A percentile compares a stretch with the other conserved stretches of the same genome.
These are phyloP conservation scores for Halcyon badia DNA, from an alignment of 2,797 vertebrate genomes.

Conservation along the genomic window DNA sequence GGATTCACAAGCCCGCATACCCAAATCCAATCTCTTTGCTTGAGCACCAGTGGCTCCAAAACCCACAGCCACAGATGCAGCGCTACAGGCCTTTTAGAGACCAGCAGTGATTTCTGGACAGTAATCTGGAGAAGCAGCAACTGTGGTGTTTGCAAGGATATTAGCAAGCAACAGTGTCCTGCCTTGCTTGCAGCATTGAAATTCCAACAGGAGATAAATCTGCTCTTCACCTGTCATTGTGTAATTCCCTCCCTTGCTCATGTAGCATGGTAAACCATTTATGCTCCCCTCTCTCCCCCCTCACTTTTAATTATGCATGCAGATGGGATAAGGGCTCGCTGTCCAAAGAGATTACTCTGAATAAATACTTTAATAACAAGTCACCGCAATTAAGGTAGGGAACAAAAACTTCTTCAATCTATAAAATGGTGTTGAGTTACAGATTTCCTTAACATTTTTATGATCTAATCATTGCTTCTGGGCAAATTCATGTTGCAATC, in stretches of 20 bases:
- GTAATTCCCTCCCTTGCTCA: constrained; percentile 66
- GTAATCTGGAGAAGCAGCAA: constrained; percentile 52
- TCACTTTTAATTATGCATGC: constrained; percentile 74
- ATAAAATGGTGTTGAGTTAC: constrained; percentile 76
- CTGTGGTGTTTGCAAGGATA: constrained; percentile 64
- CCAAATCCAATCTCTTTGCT: constrained; percentile 46
- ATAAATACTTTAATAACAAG: constrained; percentile 78
- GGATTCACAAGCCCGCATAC: constrained; percentile 48
- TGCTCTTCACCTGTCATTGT: constrained; percentile 70
- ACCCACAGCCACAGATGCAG: constrained; percentile 36
- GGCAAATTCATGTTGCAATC: constrained; percentile 79
- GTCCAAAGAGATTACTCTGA: constrained; percentile 76
- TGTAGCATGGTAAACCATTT: constrained; percentile 70
- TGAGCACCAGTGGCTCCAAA: constrained; percentile 8
- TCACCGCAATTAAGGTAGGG: constrained; percentile 71
- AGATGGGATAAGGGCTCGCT: constrained; percentile 71
- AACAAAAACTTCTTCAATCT: constrained; percentile 76
- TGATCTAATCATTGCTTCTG: constrained; percentile 78
- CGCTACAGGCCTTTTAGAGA: constrained; percentile 46
- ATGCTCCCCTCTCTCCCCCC: constrained; percentile 45
- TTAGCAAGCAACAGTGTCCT: constrained; percentile 71
- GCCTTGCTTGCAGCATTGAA: constrained; percentile 66
- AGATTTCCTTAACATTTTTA: constrained; percentile 79
- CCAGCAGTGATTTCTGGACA: constrained; percentile 57
- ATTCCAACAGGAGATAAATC: constrained; percentile 69